phyloP scores from a whole-genome alignment of 1,140 invertebrate species.

The Brachystomella parvula region DNA sequence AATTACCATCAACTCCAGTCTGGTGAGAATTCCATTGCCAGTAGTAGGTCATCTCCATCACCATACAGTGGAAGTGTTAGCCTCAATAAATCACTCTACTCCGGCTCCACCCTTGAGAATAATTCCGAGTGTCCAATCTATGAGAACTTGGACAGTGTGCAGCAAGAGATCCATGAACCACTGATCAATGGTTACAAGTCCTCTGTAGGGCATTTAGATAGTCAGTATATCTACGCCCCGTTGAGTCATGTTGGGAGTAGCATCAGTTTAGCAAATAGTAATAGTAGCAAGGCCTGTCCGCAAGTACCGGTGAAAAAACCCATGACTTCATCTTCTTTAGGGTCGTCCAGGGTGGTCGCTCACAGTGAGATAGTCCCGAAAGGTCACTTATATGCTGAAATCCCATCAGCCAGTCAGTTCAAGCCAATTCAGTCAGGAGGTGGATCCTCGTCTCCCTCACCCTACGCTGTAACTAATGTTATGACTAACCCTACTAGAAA shows the following conservation, averaged over 20 bases:
- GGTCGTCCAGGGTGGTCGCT: constrained; percentile 11
- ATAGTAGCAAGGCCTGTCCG: constrained; percentile 20
- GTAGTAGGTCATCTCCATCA: constrained; percentile 23
- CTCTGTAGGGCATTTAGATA: not conserved
- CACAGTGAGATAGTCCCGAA: constrained; percentile 17
- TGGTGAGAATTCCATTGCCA: constrained; percentile 20
- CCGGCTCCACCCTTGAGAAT: constrained; percentile 7
- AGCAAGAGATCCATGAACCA: not conserved
- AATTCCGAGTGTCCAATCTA: constrained; percentile 26
- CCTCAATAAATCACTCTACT: constrained; percentile 20
- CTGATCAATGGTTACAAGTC: not conserved
- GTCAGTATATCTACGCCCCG: constrained; percentile 10
- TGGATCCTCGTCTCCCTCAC: constrained; percentile 10
- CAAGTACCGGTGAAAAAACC: constrained; percentile 24
- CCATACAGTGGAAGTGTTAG: constrained; percentile 27
- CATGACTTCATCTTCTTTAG: not conserved
- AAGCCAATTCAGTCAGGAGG: constrained; percentile 16
- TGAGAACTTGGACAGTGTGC: constrained; percentile 27
- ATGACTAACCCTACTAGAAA: not conserved
- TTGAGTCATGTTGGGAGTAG: constrained; percentile 2
- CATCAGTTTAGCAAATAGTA: not conserved
- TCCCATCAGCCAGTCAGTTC: constrained; percentile 17
- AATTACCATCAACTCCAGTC: constrained; percentile 16
- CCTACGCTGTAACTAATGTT: constrained; percentile 28
- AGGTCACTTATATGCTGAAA: constrained; percentile 21